A percentile compares a stretch with the other conserved stretches of the same genome.
These are phyloP conservation scores for Boloria euphrosyne DNA, from an alignment of 2,888 invertebrate species.

Conservation along the genomic window DNA sequence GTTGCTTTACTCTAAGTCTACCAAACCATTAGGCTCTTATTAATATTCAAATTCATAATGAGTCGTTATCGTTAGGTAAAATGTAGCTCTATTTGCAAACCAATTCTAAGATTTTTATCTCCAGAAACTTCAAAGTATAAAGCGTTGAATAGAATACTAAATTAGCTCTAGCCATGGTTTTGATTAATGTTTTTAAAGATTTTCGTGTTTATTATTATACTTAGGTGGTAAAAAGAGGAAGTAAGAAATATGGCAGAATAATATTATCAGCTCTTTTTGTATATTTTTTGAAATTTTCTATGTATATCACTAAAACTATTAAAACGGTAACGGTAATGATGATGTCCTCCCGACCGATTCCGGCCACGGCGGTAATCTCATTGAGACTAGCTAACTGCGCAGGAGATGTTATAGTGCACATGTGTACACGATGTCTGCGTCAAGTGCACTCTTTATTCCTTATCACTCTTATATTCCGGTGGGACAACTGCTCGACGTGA, in stretches of 20 bases:
- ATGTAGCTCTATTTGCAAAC: constrained; percentile 24
- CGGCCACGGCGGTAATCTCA: too few species aligned
- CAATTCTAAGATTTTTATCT: constrained; percentile 29
- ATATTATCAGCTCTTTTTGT: not conserved
- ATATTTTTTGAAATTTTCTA: too few species aligned
- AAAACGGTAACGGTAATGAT: too few species aligned
- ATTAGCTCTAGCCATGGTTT: constrained; percentile 15
- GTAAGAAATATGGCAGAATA: not conserved
- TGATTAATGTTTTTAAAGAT: constrained; percentile 31
- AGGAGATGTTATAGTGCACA: too few species aligned
- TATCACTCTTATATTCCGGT: too few species aligned
- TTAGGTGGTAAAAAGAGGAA: too few species aligned
- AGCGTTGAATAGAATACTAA: constrained; percentile 28
- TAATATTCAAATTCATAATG: constrained; percentile 3
- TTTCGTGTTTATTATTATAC: not conserved
- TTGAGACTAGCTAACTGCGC: too few species aligned
- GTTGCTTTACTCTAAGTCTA: constrained; percentile 2
- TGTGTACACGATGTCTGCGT: too few species aligned
- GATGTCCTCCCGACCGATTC: too few species aligned
- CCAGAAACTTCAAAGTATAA: constrained; percentile 22
- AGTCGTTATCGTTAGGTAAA: constrained; percentile 3
- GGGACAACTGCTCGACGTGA: too few species aligned
- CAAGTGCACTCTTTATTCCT: too few species aligned
- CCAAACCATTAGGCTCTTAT: constrained; percentile 8
- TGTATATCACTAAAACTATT: not conserved